Base-by-base conservation (phyloP, 2,888 invertebrate species). In the Epiblema foenella region DNA sequence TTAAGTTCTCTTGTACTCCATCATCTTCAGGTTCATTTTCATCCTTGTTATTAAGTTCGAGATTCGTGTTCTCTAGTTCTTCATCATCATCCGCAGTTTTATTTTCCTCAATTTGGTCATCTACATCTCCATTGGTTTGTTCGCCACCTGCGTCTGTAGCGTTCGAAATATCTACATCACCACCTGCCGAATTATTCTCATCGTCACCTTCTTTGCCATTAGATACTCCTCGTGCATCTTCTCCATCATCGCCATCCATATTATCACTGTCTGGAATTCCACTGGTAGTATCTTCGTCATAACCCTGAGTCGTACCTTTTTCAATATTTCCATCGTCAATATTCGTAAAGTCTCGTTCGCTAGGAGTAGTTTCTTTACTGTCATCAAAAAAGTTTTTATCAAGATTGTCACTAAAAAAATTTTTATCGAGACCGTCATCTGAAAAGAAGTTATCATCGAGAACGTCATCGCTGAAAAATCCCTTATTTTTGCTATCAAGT, bases 361-460 rank as follows among this genome's bases (percentile, higher is more conserved):
- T 5, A 4, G 56, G n/a, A 42, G 42, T 18, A 17, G n/a, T 51
- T 11, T 18, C 60, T 60, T 60, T 29, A 24, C 29, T 46, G n/a
- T 24, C 17, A 17, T 46, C 24, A 24, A 46, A 11, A 17, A 60
- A 60, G 7, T 46, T 24, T 29, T 46, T 17, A 17, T 60, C n/a
- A 5, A 29, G 0, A 24, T 46, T 46, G 29, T n/a, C n/a, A 29
- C 29, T 24, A 11, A 60, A 7, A 29, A 60, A 60, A 7, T 46
- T 46, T 29, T 60, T 17, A 17, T 60, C n/a, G 10, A 46, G 1
- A n/a, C 15, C 42, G 59, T 24, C 18, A 39, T 59, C 59, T 2
- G 59, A 59, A 4, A 59, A 59, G 42, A 42, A 59, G 15, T 46
- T 60, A 1, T 60, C 29, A n/a, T 46, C 46, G 24, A 29, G 42